These are phyloP conservation scores for Penelope pileata DNA, from an alignment of 2,113 vertebrate species.

Conservation along the genomic window DNA sequence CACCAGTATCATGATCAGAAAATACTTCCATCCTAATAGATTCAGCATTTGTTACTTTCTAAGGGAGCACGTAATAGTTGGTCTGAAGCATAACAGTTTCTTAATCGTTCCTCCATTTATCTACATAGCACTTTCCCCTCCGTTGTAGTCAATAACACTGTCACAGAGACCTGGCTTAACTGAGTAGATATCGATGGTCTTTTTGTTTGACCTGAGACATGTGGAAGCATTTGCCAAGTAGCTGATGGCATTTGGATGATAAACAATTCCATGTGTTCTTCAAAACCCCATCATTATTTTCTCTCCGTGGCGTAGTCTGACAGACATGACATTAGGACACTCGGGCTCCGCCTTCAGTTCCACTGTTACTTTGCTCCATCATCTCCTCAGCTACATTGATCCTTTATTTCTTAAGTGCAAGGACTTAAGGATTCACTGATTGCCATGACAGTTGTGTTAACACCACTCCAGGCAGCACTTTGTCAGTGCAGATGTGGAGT, in stretches of 20 bases:
- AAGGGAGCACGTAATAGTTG: background rate
- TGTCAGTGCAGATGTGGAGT: background rate
- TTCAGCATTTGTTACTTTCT: background rate
- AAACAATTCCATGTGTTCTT: background rate
- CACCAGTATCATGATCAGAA: background rate
- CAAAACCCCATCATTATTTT: background rate
- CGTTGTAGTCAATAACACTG: background rate
- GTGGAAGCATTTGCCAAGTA: background rate
- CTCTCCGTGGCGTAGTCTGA: background rate
- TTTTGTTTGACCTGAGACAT: background rate
- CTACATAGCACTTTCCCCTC: background rate
- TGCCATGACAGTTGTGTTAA: background rate
- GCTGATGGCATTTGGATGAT: background rate
- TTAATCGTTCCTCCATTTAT: slow-evolving; percentile 10
- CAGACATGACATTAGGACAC: background rate
- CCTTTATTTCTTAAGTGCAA: slow-evolving; percentile 4
- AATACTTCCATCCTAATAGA: background rate
- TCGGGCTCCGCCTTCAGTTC: accelerated
- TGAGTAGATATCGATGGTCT: background rate
- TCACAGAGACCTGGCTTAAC: background rate
- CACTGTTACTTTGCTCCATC: background rate
- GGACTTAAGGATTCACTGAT: background rate
- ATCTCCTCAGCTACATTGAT: background rate
- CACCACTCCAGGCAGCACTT: background rate
- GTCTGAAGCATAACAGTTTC: background rate